These are phyloP conservation scores for Bombus waltoni DNA, from an alignment of 1,140 invertebrate genomes.

Conservation along the genomic window DNA sequence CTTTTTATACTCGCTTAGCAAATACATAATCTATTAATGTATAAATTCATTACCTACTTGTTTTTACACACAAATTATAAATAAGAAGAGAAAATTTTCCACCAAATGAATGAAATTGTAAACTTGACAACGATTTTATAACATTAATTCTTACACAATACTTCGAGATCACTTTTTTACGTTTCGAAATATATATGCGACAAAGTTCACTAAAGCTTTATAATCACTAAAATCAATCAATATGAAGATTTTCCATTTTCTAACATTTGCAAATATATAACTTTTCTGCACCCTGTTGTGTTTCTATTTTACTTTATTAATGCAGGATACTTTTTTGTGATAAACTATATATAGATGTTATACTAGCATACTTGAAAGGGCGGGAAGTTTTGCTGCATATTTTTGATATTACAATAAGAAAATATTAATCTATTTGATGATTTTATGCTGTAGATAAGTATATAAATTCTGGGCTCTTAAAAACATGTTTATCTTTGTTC, in stretches of 20 bases:
- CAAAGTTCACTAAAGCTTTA: neutral
- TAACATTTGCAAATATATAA: neutral
- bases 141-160: constrained; percentile 9
- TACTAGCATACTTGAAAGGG: neutral
- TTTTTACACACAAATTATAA: constrained; percentile 8
- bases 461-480: neutral
- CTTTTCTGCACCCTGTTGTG: constrained; percentile 1
- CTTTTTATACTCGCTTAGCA: neutral
- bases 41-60: constrained; percentile 15
- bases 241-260: constrained; percentile 35
- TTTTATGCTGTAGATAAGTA: neutral
- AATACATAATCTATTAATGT: neutral
- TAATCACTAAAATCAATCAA: neutral
- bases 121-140: constrained; percentile 18
- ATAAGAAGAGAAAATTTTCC: neutral
- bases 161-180: constrained; percentile 18
- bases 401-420: constrained; percentile 2
- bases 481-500: neutral
- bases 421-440: neutral
- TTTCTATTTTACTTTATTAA: constrained; percentile 41
- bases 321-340: constrained; percentile 8
- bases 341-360: constrained; percentile 1
- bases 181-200: constrained; percentile 1
- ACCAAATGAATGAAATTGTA: neutral
- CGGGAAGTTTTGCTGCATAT: neutral